Conservation (phyloP, 2,113 vertebrate species). For the Parus major region DNA sequence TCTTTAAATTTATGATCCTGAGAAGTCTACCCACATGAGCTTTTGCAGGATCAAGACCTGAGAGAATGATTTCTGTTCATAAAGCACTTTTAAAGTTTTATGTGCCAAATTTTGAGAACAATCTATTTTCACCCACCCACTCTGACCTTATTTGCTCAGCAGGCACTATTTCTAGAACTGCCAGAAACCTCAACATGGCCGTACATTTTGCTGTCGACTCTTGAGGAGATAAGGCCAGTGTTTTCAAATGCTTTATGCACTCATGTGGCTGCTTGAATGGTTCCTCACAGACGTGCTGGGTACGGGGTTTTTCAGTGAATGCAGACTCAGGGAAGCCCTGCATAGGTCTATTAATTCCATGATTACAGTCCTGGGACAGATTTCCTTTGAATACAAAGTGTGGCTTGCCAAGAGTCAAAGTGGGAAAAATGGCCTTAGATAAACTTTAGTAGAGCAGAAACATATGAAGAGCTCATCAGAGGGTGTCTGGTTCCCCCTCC, state of each 20-base stretch:
- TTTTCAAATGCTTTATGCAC: conserved; percentile 53
- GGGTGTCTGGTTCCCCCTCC: neutral
- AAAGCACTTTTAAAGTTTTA: conserved; percentile 59
- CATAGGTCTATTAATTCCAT: conserved; percentile 40
- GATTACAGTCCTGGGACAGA: conserved; percentile 36
- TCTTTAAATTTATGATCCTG: conserved; percentile 26
- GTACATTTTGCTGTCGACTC: conserved; percentile 54
- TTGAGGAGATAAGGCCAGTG: conserved; percentile 52
- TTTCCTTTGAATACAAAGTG: conserved; percentile 41
- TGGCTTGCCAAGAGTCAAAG: conserved; percentile 30
- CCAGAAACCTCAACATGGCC: conserved; percentile 46
- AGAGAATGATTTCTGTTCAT: conserved; percentile 52
- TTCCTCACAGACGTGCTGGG: neutral
- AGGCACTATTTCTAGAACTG: conserved; percentile 56
- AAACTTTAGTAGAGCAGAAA: conserved; percentile 17
- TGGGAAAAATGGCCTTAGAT: neutral
- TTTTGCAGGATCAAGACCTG: conserved; percentile 49
- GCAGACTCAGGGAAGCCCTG: conserved; percentile 31
- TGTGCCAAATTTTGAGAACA: conserved; percentile 64
- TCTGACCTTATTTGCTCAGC: conserved; percentile 61
- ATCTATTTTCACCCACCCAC: conserved; percentile 55
- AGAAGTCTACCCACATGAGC: conserved; percentile 11
- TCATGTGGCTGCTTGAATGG: conserved; percentile 43
- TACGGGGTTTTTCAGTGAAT: conserved; percentile 30
- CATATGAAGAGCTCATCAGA: neutral